Percentiles rank a stretch among this genome's conserved stretches.
Evolutionary conservation across 2,113 vertebrate species (phyloP).

Genomic region (Mixornis gularis): DNA sequence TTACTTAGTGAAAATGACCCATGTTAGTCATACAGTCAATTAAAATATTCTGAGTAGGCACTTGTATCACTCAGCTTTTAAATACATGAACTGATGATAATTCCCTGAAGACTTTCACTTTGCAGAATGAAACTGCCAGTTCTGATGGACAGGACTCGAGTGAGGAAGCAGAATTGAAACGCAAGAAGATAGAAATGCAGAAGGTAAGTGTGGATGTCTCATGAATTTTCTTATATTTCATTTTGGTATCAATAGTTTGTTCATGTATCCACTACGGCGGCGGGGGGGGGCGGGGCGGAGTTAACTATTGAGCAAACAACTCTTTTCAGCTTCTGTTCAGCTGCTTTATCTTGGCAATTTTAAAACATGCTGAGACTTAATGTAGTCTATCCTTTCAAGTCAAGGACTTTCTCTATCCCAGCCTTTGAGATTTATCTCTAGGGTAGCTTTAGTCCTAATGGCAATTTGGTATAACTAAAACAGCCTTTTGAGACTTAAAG

Average conservation of each 20-base stretch:
- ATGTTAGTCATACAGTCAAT: not conserved
- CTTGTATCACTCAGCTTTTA: not conserved
- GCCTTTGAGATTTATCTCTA: not conserved
- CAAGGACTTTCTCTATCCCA: not conserved
- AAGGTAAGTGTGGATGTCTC: conserved; percentile 73
- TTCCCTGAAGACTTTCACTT: conserved; percentile 20
- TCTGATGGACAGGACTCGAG: conserved; percentile 82
- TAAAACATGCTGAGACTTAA: not conserved
- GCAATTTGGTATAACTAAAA: not conserved
- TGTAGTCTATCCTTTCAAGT: not conserved
- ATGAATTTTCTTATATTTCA: not conserved
- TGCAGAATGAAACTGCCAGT: conserved; percentile 70
- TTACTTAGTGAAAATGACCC: not conserved
- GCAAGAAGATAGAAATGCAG: conserved; percentile 85
- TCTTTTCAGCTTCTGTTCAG: not conserved
- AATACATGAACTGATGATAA: not conserved
- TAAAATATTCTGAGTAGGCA: not conserved
- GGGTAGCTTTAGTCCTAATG: not conserved
- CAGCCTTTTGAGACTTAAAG: not conserved
- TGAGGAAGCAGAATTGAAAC: conserved; percentile 82
- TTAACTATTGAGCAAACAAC: not conserved
- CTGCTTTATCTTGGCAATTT: not conserved
- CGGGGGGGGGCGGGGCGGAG: no score
- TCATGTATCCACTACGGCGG: not conserved
- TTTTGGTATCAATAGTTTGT: not conserved